Evolutionary conservation across 2,113 vertebrate genomes (phyloP).

Genomic region (Phalacrocorax carbo): DNA sequence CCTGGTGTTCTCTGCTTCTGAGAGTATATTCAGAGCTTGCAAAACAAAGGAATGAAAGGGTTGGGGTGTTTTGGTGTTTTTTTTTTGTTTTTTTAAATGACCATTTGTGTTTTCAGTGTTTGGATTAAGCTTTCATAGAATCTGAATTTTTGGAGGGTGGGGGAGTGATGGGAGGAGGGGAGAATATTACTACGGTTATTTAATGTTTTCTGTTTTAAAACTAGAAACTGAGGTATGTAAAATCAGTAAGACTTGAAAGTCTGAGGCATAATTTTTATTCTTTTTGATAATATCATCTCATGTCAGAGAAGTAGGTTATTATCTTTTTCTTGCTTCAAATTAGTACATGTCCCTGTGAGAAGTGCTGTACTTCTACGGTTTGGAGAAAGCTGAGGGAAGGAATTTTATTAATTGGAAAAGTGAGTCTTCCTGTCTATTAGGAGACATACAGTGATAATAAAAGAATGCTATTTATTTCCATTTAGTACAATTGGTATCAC

Average conservation of each 20-base stretch:
- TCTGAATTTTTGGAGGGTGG: neutral
- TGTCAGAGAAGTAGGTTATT: neutral
- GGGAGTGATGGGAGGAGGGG: too few species aligned
- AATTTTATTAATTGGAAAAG: neutral
- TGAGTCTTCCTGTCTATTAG: neutral
- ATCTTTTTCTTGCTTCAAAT: neutral
- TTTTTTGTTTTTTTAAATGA: neutral
- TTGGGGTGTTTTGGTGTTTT: too few species aligned
- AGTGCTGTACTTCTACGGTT: neutral
- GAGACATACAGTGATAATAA: neutral
- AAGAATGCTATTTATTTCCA: neutral
- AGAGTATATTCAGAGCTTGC: neutral
- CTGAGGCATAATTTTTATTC: neutral
- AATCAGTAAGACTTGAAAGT: neutral
- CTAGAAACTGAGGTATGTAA: neutral
- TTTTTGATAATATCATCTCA: neutral
- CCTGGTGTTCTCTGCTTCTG: neutral
- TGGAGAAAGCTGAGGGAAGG: neutral
- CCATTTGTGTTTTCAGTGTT: neutral
- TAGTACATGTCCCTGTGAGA: neutral
- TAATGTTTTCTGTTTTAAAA: neutral
- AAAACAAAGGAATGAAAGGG: neutral
- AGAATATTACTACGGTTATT: rapidly evolving
- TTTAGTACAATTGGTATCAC: neutral
- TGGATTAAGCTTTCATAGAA: neutral